Evolutionary conservation across 2,797 vertebrate species (phyloP), one percentile per base, ranked within the genome.

Genomic region (Glyptemys insculpta): DNA sequence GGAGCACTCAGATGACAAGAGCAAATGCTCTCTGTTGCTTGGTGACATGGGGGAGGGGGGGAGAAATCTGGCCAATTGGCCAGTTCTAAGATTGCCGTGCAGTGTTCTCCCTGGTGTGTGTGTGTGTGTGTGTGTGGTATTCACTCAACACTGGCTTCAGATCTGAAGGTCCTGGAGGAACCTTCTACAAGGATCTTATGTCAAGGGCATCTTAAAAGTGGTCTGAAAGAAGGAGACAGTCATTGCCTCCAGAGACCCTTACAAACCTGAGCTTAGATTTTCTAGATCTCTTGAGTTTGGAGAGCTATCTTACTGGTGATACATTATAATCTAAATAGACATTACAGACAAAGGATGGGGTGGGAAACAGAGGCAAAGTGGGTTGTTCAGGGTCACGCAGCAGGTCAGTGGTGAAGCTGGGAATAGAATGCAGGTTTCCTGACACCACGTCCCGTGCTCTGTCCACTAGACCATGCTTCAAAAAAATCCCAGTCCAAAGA

Each of bases 1-100:
- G 8, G 0, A 16, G 57, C 50, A 47, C 56, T 0, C 1, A 65
- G 56, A 65, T 0, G 1, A 50, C 21, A 0, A 0, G 68, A 88
- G 76, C 57, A 80, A 87, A 91, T 88, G 80, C 59, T 54, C 65
- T 86, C 81, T 68, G 86, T 50, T 6, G 10, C 53, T 62, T 4
- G 57, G 85, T 16, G 76, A 53, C 6, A 14, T 44, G 83, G 1
- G 90, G 25, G 0, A 0, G 83, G 1, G 90, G 25, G 0, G 0
- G 53, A 83, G 6, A 4, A 1, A 29, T 44, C 41, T 83, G 0
- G 1, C 9, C 47, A 74, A 72, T 3, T 0, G 59, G 50, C 12
- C 37, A 85, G 49, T 79, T 81, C 9, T 15, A 80, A 76, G 79
- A 78, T 23, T 41, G 68, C 76, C 34, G 52, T 44, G 18, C 3